These are phyloP conservation scores for Cryptoblepharus egeriae DNA, from an alignment of 2,797 vertebrate species.

Conservation along the genomic window DNA sequence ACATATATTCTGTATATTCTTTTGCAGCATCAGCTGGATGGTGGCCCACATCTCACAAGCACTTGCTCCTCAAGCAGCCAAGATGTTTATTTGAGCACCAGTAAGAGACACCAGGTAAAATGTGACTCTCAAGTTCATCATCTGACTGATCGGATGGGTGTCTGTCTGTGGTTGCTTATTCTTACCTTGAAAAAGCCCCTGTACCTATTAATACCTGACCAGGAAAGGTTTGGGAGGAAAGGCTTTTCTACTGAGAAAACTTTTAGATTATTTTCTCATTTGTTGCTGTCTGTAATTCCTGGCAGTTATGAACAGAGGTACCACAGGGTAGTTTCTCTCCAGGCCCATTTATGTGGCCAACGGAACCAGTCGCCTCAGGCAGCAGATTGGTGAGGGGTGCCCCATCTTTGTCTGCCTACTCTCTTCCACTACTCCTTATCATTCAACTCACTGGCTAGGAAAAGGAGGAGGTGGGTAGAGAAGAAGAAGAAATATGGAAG, in stretches of 20 bases:
- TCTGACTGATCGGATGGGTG: neutral
- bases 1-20: neutral
- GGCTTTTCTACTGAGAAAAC: too few species aligned
- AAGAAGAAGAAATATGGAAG: too few species aligned
- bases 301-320: neutral
- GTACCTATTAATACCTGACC: neutral
- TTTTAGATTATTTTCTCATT: neutral
- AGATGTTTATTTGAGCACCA: conserved; percentile 24
- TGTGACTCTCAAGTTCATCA: neutral
- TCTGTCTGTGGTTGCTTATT: neutral
- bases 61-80: conserved; percentile 7
- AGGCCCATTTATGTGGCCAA: too few species aligned
- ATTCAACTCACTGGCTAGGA: too few species aligned
- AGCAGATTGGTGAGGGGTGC: too few species aligned
- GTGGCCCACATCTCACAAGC: neutral
- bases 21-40: conserved; percentile 49
- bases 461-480: too few species aligned
- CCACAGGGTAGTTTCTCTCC: too few species aligned
- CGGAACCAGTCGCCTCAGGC: too few species aligned
- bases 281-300: neutral
- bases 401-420: too few species aligned
- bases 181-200: neutral
- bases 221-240: neutral
- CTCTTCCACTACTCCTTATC: too few species aligned
- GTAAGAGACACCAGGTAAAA: conserved; percentile 42